These are phyloP conservation scores for Chalcis sispes DNA, from an alignment of 2,888 invertebrate species.

Conservation along the genomic window DNA sequence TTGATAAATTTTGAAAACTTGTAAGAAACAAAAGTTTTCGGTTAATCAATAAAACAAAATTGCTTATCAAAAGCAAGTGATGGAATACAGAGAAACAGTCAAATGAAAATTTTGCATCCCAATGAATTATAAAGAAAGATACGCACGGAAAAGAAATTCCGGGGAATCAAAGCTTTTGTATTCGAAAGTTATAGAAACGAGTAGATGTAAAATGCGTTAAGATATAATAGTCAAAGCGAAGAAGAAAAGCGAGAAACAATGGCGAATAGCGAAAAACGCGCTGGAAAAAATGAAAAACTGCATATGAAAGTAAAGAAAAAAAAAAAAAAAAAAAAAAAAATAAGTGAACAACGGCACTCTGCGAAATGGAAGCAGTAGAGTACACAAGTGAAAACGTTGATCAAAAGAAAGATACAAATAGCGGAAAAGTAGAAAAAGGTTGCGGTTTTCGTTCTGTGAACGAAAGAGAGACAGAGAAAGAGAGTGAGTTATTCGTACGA, in stretches of 20 bases:
- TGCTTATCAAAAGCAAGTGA: too few species aligned
- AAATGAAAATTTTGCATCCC: not conserved
- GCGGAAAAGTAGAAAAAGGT: slow-evolving; percentile 11
- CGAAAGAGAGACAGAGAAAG: slow-evolving; percentile 43
- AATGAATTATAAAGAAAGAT: slow-evolving; percentile 2
- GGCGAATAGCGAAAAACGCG: not conserved
- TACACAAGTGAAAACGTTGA: slow-evolving; percentile 56
- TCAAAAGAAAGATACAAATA: slow-evolving; percentile 48
- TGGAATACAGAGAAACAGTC: too few species aligned
- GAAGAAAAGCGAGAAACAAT: not conserved
- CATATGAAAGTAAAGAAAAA: not conserved
- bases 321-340: slow-evolving; percentile 18
- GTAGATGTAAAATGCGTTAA: slow-evolving; percentile 22
- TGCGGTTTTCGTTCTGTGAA: slow-evolving; percentile 23
- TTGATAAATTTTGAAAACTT: too few species aligned
- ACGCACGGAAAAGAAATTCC: not conserved
- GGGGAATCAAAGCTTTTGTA: slow-evolving; percentile 12
- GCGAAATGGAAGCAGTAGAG: slow-evolving; percentile 5
- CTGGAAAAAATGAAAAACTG: not conserved
- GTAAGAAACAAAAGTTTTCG: too few species aligned
- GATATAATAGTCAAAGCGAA: slow-evolving; percentile 1
- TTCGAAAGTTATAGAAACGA: slow-evolving; percentile 19
- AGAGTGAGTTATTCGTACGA: not conserved
- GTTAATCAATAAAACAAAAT: too few species aligned
- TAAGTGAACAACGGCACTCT: not conserved